Evolutionary conservation across 2,113 vertebrate genomes (phyloP), one percentile per base, ranked within the genome.

Genomic region (Ptilonorhynchus violaceus): DNA sequence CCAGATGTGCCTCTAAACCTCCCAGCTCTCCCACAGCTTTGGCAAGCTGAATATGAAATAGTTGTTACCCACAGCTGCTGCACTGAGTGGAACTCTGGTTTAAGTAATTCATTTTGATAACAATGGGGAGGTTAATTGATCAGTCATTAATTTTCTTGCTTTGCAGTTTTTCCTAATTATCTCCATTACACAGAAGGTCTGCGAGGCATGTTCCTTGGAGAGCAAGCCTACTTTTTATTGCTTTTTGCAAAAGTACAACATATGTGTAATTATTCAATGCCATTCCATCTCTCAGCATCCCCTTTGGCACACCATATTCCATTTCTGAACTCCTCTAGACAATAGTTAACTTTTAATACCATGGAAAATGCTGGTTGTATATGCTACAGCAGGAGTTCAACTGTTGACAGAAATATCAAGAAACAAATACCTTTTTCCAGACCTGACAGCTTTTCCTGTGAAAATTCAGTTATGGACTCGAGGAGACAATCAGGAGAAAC

Each of bases 81-180:
- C 66, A 31, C 27, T 37, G 35, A 50, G 27, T 50, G 13, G 21
- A 35, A 62, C 58, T 64, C 50, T 39, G 59, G 13, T 55, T 93
- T 95, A 66, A 92, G 79, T 88, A 69, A 96, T 80, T 77, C 18
- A 70, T 90, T 90, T 73, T 90, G 55, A 50, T 95, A 90, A 93
- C 63, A 89, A 83, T 70, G 55, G 69, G 70, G 58, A 79, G 67
- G 75, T 83, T 89, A 77, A 86, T 75, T 93, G 78, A 88, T 83
- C 50, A 77, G 46, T 73, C 92, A 89, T 89, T 89, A 69, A 82
- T 89, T 95, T 93, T 83, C 82, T 72, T 66, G 28, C 62, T 86
- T 93, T 0, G 0, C 55, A 77, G 20, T 62, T 93, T 95, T 93
- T 82, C 63, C 63, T 85, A 78, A 92, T 93, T 88, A 82, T 85